Conservation (phyloP, 2,888 invertebrate genomes). For the Andrena dorsata region DNA sequence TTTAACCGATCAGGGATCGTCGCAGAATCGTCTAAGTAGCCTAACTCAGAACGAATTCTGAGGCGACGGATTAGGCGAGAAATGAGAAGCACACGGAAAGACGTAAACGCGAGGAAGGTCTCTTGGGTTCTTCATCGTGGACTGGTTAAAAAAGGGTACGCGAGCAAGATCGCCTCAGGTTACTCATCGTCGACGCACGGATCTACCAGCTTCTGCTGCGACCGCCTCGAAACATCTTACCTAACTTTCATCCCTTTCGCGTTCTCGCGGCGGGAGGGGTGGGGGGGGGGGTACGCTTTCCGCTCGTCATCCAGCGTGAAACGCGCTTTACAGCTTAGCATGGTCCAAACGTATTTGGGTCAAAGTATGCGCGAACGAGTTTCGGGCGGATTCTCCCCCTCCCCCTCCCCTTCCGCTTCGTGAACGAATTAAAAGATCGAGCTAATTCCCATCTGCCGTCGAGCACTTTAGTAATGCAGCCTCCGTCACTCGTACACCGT, state of each 20-base stretch:
- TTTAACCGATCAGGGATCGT: neutral
- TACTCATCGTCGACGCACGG: neutral
- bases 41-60: neutral
- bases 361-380: slow-evolving; percentile 3
- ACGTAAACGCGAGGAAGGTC: neutral
- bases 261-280: neutral
- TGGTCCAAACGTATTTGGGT: slow-evolving; percentile 21
- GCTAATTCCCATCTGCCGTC: too few species aligned
- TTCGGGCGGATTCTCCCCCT: neutral
- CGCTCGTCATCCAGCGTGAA: slow-evolving; percentile 10
- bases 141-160: slow-evolving; percentile 8
- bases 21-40: neutral
- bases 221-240: slow-evolving; percentile 16
- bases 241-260: slow-evolving; percentile 48
- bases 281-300: too few species aligned
- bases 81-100: neutral
- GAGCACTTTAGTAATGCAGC: neutral
- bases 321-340: slow-evolving; percentile 23
- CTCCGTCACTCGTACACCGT: neutral
- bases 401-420: neutral
- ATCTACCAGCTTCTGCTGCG: neutral
- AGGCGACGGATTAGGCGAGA: neutral
- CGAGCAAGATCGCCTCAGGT: slow-evolving; percentile 21
- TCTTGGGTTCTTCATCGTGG: slow-evolving; percentile 12
- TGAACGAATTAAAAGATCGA: too few species aligned